A percentile compares a stretch with the other conserved stretches of the same genome.
Conservation (phyloP, 2,113 vertebrate genomes). For the Chlamydotis undulata region DNA sequence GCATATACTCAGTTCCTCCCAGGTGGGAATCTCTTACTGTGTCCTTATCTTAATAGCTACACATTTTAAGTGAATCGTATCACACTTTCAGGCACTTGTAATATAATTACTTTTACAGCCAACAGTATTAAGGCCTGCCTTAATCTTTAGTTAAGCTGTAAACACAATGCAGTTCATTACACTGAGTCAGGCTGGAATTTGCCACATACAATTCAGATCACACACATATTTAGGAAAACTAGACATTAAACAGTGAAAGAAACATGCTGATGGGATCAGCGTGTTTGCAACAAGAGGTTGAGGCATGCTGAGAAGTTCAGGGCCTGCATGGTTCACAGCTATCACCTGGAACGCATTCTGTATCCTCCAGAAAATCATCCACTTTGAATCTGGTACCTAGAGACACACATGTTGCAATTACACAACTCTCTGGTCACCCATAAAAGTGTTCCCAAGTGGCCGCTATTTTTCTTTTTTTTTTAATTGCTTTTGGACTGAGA, state of each 20-base stretch:
- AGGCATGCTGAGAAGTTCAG: constrained; percentile 59
- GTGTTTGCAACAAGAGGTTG: constrained; percentile 60
- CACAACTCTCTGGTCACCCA: background rate
- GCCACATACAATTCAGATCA: background rate
- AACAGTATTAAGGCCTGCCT: background rate
- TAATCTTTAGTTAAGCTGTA: background rate
- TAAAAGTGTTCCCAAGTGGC: background rate
- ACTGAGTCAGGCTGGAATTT: background rate
- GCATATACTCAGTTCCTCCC: background rate
- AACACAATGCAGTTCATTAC: background rate
- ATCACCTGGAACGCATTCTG: constrained; percentile 70
- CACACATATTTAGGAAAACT: background rate
- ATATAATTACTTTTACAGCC: background rate
- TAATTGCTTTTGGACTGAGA: background rate
- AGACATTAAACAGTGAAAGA: background rate
- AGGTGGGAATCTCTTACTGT: background rate
- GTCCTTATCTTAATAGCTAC: background rate
- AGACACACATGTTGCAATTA: background rate
- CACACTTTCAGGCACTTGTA: background rate
- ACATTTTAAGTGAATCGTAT: background rate
- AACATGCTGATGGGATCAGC: constrained; percentile 60
- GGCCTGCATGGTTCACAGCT: constrained; percentile 65
- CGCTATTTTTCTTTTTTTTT: background rate
- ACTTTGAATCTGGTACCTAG: constrained; percentile 60
- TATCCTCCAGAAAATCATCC: constrained; percentile 65